Evolutionary conservation across 2,888 invertebrate genomes (phyloP), one percentile per base, ranked within the genome.

Genomic region (Chymomyza procnemis): DNA sequence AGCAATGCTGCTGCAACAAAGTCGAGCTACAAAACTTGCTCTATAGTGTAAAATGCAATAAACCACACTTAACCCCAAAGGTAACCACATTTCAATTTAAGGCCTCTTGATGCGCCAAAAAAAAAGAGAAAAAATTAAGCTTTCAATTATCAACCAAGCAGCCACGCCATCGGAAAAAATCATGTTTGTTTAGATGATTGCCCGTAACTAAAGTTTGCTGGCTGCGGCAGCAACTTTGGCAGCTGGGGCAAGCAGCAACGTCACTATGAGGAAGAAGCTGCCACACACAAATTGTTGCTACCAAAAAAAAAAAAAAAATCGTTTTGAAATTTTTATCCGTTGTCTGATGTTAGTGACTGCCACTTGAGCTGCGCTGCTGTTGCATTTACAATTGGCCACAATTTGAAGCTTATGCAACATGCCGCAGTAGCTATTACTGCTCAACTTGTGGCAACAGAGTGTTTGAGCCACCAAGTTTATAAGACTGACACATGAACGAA

Each of bases 261-360:
- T 18, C 3, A 52, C 61, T 41, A 62, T 64, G 70, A n/a, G 61
- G 54, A 54, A 54, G 68, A 75, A 71, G 75, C 67, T 68, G 76
- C 69, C 69, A 55, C 73, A 55, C 73, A 74, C 56, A 67, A 61
- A 74, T 79, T 78, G 86, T 71, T 71, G 76, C 73, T 69, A 77
- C 78, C 6, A 82, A 78, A 85, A 81, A 41, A 41, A 41, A 41
- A 41, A 30, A 30, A 3, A 30, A 30, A 30, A 30, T 4, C 34
- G 12, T 41, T 86, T 84, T 86, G 85, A 83, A 73, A 85, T 86
- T 81, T 82, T 85, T 86, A 85, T 54, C 19, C 8, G 16, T n/a
- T 8, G 16, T 9, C 18, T 50, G 18, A 19, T 50, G 18, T 16
- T 50, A 18, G n/a, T 50, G 50, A 21, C 14, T 54, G 21, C 19